Base-by-base conservation (phyloP, 2,888 invertebrate species). In the Ophion ellenae region DNA sequence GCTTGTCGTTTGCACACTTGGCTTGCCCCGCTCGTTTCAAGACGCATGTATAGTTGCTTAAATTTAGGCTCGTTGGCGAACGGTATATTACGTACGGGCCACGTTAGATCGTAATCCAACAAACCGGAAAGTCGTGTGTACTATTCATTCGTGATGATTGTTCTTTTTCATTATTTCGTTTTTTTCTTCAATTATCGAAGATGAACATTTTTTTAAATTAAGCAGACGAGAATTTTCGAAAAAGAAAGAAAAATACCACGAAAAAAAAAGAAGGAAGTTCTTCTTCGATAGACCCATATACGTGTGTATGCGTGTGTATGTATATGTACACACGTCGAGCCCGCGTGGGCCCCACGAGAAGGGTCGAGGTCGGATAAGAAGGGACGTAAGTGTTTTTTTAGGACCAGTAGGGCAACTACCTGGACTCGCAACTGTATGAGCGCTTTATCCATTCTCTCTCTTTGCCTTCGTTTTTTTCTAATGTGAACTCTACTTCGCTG, bases 311-410 rank as follows among this genome's bases (percentile, higher is more conserved):
- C 2, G 32, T 3, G 32, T 32, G 32, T 32, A 3, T 32, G 32
- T 32, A 3, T 32, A 3, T 32, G 32, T 59, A 45, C 40, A 36
- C n/a, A 32, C 74, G 6, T 76, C 40, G 45, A 24, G 20, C 11
- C 59, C 69, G 9, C 36, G 45, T 73, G 32, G 77, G 17, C 47
- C 20, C 11, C 64, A 45, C 28, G 71, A 40, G 53, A 75, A 79
- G 66, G 71, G 71, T 85, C 79, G 53, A 67, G 66, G 47, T 53
- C 40, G 47, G 67, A 66, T 47, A 28, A 53, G 77, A 77, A 73
- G 69, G 61, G 67, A 61, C 70, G 24, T 71, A n/a, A 71, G 76
- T 83, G 69, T 86, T 81, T 83, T 80, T 80, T 80, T 74, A 71
- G 76, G 76, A 53, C 67, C 28, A 63, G 76, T 36, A 40, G 20